phyloP scores from a whole-genome alignment of 2,888 invertebrate species.

The Acanthacorydalis orientalis region DNA sequence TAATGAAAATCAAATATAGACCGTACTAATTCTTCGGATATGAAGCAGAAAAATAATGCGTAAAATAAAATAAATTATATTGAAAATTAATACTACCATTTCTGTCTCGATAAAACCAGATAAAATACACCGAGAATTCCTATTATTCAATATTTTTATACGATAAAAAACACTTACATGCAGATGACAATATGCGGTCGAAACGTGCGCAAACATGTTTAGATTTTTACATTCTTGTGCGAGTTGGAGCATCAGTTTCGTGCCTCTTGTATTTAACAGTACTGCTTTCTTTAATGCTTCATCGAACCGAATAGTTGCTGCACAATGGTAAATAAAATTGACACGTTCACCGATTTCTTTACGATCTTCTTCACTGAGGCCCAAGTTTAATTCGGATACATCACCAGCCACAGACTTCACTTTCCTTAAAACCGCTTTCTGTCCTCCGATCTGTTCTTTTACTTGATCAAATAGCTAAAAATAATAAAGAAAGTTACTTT shows the following conservation, averaged over 20 bases:
- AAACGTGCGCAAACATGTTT: conserved; percentile 60
- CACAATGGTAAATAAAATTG: conserved; percentile 73
- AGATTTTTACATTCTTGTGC: conserved; percentile 63
- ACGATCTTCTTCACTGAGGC: conserved; percentile 48
- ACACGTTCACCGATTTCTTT: conserved; percentile 46
- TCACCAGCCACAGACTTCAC: conserved; percentile 60
- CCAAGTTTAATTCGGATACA: conserved; percentile 47
- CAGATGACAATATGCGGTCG: conserved; percentile 84
- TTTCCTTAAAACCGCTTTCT: conserved; percentile 40
- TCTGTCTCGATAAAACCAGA: no score
- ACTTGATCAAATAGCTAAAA: conserved; percentile 62
- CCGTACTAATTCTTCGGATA: no score
- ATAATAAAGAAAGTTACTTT: conserved; percentile 7
- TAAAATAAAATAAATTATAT: no score
- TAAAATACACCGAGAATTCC: no score
- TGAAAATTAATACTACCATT: no score
- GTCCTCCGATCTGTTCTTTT: conserved; percentile 44
- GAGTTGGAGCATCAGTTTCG: conserved; percentile 69
- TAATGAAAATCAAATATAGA: background rate
- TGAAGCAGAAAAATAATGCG: background rate
- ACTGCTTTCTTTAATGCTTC: conserved; percentile 81
- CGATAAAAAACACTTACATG: conserved; percentile 23
- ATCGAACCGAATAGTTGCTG: conserved; percentile 68
- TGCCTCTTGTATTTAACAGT: conserved; percentile 81
- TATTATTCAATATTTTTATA: no score